phyloP scores from a whole-genome alignment of 2,113 vertebrate species.

The Dendropsophus ebraccatus region DNA sequence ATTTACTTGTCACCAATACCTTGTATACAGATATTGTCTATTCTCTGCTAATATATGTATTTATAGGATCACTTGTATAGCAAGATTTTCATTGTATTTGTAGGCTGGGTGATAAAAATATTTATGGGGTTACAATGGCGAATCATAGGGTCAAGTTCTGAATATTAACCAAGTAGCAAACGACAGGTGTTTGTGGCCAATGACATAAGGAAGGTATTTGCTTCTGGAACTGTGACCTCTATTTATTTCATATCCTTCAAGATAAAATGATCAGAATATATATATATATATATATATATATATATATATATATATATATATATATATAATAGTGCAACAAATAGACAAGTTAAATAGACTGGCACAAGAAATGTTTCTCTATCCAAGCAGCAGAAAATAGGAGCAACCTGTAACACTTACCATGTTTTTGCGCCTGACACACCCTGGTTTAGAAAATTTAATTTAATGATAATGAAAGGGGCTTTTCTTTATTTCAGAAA shows the following conservation, averaged over 20 bases:
- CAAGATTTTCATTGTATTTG: conserved; percentile 44
- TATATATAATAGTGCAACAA: no score
- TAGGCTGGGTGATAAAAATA: conserved; percentile 15
- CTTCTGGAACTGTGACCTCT: not conserved
- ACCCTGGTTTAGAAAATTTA: no score
- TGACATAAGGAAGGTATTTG: not conserved
- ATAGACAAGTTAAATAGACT: no score
- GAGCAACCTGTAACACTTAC: no score
- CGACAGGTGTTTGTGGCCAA: not conserved
- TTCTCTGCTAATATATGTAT: conserved; percentile 36
- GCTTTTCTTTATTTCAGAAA: no score
- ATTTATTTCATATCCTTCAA: not conserved
- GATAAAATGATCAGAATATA: not conserved
- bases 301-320: no score
- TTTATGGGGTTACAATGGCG: conserved; percentile 26
- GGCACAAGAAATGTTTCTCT: no score
- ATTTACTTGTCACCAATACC: conserved; percentile 44
- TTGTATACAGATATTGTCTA: conserved; percentile 29
- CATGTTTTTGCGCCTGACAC: no score
- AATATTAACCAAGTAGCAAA: conserved; percentile 13
- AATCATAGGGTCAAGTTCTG: conserved; percentile 19
- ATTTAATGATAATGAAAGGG: no score
- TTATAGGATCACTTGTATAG: conserved; percentile 43
- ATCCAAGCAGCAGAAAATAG: no score
- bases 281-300: no score